phyloP scores from a whole-genome alignment of 2,888 invertebrate genomes.

The Xylophagus ater region DNA sequence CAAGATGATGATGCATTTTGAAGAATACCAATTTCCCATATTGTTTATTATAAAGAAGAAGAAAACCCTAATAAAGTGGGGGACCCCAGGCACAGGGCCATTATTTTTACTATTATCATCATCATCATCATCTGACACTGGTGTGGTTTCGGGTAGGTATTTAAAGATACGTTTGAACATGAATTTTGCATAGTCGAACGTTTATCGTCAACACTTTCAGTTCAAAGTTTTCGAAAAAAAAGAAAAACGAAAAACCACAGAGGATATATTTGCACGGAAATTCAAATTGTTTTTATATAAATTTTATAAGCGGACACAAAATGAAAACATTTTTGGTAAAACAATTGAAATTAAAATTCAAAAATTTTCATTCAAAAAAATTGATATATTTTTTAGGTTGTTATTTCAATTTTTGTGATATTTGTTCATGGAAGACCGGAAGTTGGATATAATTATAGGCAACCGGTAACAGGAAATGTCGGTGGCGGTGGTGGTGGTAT shows the following conservation, averaged over 20 bases:
- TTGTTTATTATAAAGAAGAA: too few relatives aligned
- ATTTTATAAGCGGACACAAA: not conserved
- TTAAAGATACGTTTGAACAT: not conserved
- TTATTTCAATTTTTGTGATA: too few relatives aligned
- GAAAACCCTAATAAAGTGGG: too few relatives aligned
- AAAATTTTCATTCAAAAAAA: too few relatives aligned
- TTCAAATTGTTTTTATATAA: not conserved
- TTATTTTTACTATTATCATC: too few relatives aligned
- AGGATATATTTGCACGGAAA: not conserved
- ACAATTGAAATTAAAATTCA: too few relatives aligned
- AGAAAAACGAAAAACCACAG: not conserved
- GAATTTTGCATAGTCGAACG: not conserved
- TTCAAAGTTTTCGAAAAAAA: not conserved
- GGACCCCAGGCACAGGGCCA: too few relatives aligned
- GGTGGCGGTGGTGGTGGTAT: slow-evolving; percentile 37
- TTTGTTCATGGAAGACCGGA: slow-evolving; percentile 27
- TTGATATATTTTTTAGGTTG: too few relatives aligned
- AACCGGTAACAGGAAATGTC: slow-evolving; percentile 35
- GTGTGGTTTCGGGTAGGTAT: too few relatives aligned
- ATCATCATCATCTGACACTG: too few relatives aligned
- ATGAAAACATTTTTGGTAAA: not conserved
- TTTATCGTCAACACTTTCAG: not conserved
- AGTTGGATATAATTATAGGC: slow-evolving; percentile 34
- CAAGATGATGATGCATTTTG: too few relatives aligned
- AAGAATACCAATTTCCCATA: too few relatives aligned